phyloP scores from a whole-genome alignment of 2,888 invertebrate genomes.

The Dolomedes plantarius region DNA sequence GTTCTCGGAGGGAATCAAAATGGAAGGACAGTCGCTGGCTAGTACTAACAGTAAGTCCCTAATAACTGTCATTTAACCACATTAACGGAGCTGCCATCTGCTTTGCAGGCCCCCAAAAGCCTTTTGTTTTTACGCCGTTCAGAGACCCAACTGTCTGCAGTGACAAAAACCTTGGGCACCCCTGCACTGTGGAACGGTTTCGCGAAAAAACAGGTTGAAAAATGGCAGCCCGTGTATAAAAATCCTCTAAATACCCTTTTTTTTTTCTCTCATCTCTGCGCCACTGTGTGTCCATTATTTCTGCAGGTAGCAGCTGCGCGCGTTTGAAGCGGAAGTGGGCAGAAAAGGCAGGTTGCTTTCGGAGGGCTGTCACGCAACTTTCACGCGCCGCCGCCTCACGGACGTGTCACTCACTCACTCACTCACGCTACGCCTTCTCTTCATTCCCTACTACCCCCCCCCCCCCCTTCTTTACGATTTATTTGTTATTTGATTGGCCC shows the following conservation, averaged over 20 bases:
- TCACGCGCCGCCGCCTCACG: slow-evolving; percentile 47
- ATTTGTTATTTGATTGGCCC: slow-evolving; percentile 3
- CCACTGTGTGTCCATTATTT: background rate
- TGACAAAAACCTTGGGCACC: background rate
- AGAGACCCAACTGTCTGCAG: background rate
- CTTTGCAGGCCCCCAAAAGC: background rate
- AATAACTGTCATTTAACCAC: slow-evolving; percentile 11
- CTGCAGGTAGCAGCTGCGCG: slow-evolving; percentile 11
- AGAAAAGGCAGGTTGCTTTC: slow-evolving; percentile 12
- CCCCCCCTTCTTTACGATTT: background rate
- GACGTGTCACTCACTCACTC: slow-evolving; percentile 39
- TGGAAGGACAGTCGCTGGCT: background rate
- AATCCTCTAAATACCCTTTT: background rate
- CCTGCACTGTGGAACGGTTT: background rate
- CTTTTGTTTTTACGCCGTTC: background rate
- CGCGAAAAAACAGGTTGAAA: background rate
- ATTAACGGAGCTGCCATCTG: background rate
- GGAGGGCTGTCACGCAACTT: slow-evolving; percentile 32
- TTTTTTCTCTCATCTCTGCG: background rate
- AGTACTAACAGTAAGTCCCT: background rate
- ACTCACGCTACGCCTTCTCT: background rate
- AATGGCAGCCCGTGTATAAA: background rate
- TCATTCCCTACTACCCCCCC: background rate
- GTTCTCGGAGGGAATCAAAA: background rate
- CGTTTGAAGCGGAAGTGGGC: slow-evolving; percentile 12